These are phyloP conservation scores for Typhlichthys eigenmanni DNA, from an alignment of 2,797 vertebrate species.

Conservation along the genomic window DNA sequence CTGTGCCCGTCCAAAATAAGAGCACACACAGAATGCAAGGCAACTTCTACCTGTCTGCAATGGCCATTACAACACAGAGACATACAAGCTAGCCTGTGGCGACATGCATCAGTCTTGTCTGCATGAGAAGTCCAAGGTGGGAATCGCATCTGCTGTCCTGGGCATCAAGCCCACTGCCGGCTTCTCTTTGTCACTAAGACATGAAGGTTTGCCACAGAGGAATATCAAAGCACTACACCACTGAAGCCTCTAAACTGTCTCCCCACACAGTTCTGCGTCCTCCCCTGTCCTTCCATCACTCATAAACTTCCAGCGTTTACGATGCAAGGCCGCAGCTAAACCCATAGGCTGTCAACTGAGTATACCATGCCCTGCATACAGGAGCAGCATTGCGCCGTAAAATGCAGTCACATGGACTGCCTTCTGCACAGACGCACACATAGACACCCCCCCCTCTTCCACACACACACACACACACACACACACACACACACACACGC, in stretches of 20 bases:
- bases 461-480: neutral
- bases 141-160: neutral
- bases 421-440: neutral
- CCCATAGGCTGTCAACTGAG: neutral
- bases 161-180: neutral
- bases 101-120: no score
- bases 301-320: neutral
- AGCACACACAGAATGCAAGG: no score
- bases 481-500: neutral
- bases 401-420: neutral
- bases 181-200: slow-evolving; percentile 3
- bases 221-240: slow-evolving; percentile 6
- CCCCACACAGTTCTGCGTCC: neutral
- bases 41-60: neutral
- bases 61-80: neutral
- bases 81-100: no score
- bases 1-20: neutral
- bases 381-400: no score
- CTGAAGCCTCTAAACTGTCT: slow-evolving; percentile 4
- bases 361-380: neutral
- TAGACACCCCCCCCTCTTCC: neutral
- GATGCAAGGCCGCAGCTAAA: neutral
- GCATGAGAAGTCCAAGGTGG: slow-evolving; percentile 1
- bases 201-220: slow-evolving; percentile 1
- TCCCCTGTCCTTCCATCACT: slow-evolving; percentile 2